Conservation (phyloP, 2,113 vertebrate genomes). For the Corydoras maculifer region DNA sequence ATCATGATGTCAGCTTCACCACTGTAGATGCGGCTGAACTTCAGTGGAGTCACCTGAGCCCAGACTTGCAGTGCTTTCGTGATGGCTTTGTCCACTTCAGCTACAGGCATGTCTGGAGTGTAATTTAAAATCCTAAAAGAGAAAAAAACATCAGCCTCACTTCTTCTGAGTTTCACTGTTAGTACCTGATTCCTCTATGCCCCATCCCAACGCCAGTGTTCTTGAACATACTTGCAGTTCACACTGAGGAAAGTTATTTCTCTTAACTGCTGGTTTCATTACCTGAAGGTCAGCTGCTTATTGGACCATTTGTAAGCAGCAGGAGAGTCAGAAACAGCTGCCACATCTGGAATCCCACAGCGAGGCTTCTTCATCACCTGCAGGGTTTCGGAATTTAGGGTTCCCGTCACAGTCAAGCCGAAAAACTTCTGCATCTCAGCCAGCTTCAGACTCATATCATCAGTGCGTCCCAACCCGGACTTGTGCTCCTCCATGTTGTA, state of each 20-base stretch:
- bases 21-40: constrained; percentile 61
- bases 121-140: constrained; percentile 74
- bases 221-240: too few relatives aligned
- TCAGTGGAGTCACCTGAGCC: constrained; percentile 72
- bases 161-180: neutral
- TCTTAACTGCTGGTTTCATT: constrained; percentile 7
- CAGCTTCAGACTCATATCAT: constrained; percentile 53
- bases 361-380: constrained; percentile 69
- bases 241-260: too few relatives aligned
- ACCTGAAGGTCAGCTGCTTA: constrained; percentile 78
- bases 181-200: too few relatives aligned
- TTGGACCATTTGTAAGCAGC: constrained; percentile 66
- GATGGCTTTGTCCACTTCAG: constrained; percentile 68
- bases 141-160: constrained; percentile 1
- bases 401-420: constrained; percentile 65
- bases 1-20: constrained; percentile 80
- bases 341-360: constrained; percentile 72
- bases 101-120: constrained; percentile 63
- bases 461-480: neutral
- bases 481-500: constrained; percentile 54
- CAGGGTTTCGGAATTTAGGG: constrained; percentile 61
- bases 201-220: too few relatives aligned
- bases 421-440: constrained; percentile 79
- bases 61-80: constrained; percentile 72
- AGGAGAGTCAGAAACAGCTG: constrained; percentile 55